Percentiles rank a stretch among this genome's conserved stretches.
phyloP scores from a whole-genome alignment of 2,797 vertebrate species.

The Poeciliopsis paucimaculata region DNA sequence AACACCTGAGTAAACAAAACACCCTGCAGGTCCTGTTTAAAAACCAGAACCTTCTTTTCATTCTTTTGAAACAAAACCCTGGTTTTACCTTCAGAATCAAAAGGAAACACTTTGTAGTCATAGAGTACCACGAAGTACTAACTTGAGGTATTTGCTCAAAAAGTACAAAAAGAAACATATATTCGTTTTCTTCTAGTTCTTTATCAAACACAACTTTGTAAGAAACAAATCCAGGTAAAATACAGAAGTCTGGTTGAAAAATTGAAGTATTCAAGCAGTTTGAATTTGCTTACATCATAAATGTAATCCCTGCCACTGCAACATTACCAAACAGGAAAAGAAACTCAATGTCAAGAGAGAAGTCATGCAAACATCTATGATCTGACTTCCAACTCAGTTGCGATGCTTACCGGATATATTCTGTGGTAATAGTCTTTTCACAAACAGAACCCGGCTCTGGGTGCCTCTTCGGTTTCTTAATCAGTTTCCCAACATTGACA shows the following conservation, averaged over 20 bases:
- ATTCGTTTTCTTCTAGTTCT: neutral
- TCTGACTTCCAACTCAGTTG: neutral
- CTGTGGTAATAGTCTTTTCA: neutral
- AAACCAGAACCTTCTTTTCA: neutral
- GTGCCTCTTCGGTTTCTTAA: neutral
- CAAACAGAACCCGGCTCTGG: neutral
- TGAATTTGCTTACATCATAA: neutral
- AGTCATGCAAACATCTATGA: neutral
- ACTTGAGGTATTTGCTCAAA: neutral
- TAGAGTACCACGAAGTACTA: neutral
- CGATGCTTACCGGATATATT: neutral
- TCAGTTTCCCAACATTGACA: neutral
- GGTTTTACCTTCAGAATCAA: neutral
- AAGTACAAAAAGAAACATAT: neutral
- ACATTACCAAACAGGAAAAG: conserved; percentile 67
- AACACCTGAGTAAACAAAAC: neutral
- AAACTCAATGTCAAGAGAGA: neutral
- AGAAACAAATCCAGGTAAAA: neutral
- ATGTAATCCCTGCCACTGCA: conserved; percentile 63
- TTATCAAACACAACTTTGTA: neutral
- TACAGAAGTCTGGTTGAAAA: neutral
- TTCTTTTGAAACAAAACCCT: neutral
- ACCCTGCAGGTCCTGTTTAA: neutral
- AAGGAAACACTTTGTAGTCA: neutral
- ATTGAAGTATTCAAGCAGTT: neutral